Base-by-base conservation (phyloP, 37 sponge, comb jelly and placozoan species). In the Oscarella lobularis region DNA sequence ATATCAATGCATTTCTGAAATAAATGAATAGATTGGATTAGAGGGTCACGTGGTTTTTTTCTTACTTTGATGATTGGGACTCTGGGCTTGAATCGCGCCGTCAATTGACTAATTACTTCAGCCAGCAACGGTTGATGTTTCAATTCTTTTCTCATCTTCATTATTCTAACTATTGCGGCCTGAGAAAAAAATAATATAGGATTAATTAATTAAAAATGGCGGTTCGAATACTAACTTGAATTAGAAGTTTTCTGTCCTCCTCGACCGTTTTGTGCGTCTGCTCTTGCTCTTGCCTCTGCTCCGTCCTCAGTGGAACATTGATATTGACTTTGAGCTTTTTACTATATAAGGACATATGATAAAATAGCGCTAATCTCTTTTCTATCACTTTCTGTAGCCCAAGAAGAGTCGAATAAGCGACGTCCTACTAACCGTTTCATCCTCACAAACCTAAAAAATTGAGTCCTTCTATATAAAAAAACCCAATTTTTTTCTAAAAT, bases 241-340 rank as follows among this genome's bases (percentile, higher is more conserved):
- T 98, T 1, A 98, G 79, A 20, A 98, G 83, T 73, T 94, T 98
- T 39, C 99, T 82, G 73, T 98, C 99, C 31, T 98, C 99, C 74
- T 94, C 95, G 2, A 98, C 88, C 73, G 85, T 83, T 74, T 94
- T 94, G 74, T 98, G 95, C 35, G 99, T 91, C 38, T 74, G 74
- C 33, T 98, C 99, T 54, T 91, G 96, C 54, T 98, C 99, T 37
- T 85, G 78, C 67, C 79, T 94, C 38, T 86, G 78, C 74, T 98
- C 99, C 9, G 81, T 32, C 82, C 94, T 98, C 74, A 98, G 73
- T 3, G 99, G 99, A 33, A 90, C 79, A 35, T 91, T 94, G 65
- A 98, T 84, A 82, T 91, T 98, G 29, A 98, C 90, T n/a, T 93
- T 76, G 27, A 98, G 72, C 77, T 98, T 98, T 73, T 95, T 95